Base-by-base conservation (phyloP, 2,113 vertebrate species). In the Herpetotheres cachinnans region DNA sequence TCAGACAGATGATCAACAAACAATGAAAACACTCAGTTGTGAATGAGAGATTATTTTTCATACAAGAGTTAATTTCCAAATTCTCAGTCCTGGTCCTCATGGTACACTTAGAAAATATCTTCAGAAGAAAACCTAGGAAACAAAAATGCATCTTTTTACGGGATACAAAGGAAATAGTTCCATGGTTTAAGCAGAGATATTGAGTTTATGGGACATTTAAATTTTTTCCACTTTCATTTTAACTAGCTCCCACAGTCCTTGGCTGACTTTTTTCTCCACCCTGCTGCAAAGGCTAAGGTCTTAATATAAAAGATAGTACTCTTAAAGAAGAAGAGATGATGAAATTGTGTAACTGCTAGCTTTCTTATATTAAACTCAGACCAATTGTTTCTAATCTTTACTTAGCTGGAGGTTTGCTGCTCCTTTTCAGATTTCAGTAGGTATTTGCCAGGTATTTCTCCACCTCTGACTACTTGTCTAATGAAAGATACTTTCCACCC, bases 21-120 rank as follows among this genome's bases (percentile, higher is more conserved):
- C 14, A 77, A 27, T 0, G 0, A 52, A 67, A 91, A 24, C n/a
- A n/a, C n/a, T n/a, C 10, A 44, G 30, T 24, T 38, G 34, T 49
- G 44, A 62, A 72, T 10, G 10, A 58, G 19, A 63, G 47, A 54
- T 30, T 66, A 21, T 30, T 77, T 78, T 69, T 47, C n/a, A 34
- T 52, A 30, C 36, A 34, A 36, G 18, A 24, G 10, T 65, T 70
- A 29, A 24, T 24, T 17, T 46, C 46, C 29, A 46, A 0, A 32
- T 74, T 86, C 47, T 56, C 38, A 25, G 34, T 49, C 13, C 15
- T 21, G 22, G 2, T 73, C 24, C n/a, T 86, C n/a, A 13, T 19
- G 25, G 30, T 22, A 63, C 4, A 32, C 27, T 40, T 72, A 40
- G 13, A 63, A 90, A 67, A 54, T n/a, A 16, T 10, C 11, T 40